Evolutionary conservation across 2,888 invertebrate species (phyloP), one percentile per base, ranked within the genome.

Genomic region (Choristoneura rosaceana): DNA sequence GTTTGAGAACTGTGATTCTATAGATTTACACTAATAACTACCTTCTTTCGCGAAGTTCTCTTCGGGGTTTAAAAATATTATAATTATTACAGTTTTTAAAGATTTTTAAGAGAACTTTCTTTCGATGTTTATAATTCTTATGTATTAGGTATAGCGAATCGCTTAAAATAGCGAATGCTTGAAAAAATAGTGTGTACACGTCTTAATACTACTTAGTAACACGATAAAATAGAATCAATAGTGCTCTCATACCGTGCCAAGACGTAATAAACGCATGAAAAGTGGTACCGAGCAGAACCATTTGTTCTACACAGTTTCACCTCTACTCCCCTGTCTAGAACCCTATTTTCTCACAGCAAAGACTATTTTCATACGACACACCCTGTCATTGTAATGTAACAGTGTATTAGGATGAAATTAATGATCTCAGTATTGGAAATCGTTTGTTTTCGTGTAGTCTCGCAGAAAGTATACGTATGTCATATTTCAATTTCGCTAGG

Each of bases 251-350:
- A 87, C 85, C 90, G 89, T 90, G 90, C 88, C 87, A 89, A 88
- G 86, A 83, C 82, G 86, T 88, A 90, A 91, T 91, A 91, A 92
- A 88, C 87, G 88, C 83, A 90, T 87, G 89, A 90, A 90, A 90
- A 89, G 88, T 90, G 89, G 87, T 87, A 82, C 83, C 81, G 60
- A 59, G 81, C 80, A 80, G 75, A 77, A 84, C 86, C 87, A 90
- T 90, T 90, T 88, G 86, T 90, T 84, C 80, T 82, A 73, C 70
- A 71, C 65, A 33, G 15, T 62, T 73, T 73, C 63, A 60, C 58
- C 10, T 60, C 14, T 14, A 81, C 77, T 77, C 74, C 79, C 64
- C 25, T 25, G 74, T 77, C 78, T 69, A 43, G 58, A 55, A 71
- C 71, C 55, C 43, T 74, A 58, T 65, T 14, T 34, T 41, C 15